Evolutionary conservation across 2,797 vertebrate genomes (phyloP).

Genomic region (Propithecus perrieri): DNA sequence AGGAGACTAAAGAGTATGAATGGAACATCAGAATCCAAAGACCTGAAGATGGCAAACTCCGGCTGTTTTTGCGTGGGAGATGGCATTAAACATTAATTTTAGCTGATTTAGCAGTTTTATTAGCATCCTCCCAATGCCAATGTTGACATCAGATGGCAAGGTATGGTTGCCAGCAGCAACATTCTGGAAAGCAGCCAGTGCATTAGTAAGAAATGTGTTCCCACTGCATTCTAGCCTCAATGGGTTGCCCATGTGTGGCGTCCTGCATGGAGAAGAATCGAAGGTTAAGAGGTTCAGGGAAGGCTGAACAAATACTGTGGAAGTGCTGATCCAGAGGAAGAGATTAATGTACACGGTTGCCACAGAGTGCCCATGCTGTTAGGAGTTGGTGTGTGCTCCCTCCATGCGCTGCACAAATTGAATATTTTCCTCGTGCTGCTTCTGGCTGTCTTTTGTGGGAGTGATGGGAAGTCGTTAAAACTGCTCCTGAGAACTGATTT

Average conservation of each 20-base stretch:
- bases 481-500: neutral
- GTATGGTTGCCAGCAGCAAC: neutral
- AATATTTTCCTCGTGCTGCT: neutral
- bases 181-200: conserved; percentile 22
- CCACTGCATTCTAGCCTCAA: neutral
- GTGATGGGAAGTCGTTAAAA: neutral
- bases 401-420: neutral
- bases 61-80: neutral
- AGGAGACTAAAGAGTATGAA: neutral
- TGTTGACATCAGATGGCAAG: conserved; percentile 30
- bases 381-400: neutral
- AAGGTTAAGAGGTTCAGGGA: neutral
- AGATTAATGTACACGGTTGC: neutral
- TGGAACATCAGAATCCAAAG: neutral
- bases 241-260: neutral
- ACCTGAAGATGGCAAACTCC: neutral
- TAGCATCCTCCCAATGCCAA: neutral
- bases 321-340: neutral
- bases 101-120: conserved; percentile 31
- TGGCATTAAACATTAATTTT: neutral
- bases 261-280: neutral
- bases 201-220: neutral
- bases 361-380: neutral
- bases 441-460: neutral
- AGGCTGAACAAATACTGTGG: neutral